These are phyloP conservation scores for Morbakka virulenta DNA, from an alignment of 30 jellyfish, hydroid and myxozoan genomes.

Conservation along the genomic window DNA sequence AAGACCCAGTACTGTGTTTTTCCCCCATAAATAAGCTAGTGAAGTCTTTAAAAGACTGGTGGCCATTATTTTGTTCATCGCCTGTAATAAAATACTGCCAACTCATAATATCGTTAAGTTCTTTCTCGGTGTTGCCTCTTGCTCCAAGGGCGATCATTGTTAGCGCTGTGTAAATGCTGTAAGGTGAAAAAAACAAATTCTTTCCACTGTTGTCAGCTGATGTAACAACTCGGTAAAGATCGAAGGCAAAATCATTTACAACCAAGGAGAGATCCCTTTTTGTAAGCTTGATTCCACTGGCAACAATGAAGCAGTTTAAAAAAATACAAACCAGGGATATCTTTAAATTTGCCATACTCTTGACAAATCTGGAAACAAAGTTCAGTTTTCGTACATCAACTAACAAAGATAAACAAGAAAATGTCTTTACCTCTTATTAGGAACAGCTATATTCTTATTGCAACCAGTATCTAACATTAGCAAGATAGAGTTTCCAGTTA, in stretches of 20 bases:
- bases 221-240: constrained; percentile 26
- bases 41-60: constrained; percentile 16
- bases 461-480: too few relatives aligned
- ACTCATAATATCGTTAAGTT: constrained; percentile 31
- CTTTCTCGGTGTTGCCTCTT: constrained; percentile 34
- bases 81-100: constrained; percentile 12
- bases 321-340: too few relatives aligned
- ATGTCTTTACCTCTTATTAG: too few relatives aligned
- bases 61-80: not conserved
- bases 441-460: too few relatives aligned
- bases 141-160: constrained; percentile 72
- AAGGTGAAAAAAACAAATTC: constrained; percentile 65
- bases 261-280: too few relatives aligned
- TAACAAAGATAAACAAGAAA: too few relatives aligned
- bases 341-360: too few relatives aligned
- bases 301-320: too few relatives aligned
- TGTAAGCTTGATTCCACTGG: too few relatives aligned
- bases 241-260: constrained; percentile 59
- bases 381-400: too few relatives aligned
- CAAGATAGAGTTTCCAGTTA: too few relatives aligned
- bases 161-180: constrained; percentile 53
- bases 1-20: constrained; percentile 9
- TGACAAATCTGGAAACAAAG: too few relatives aligned
- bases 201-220: constrained; percentile 11
- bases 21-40: constrained; percentile 14